Evolutionary conservation across 2,113 vertebrate species (phyloP).

Genomic region (Symphodus melops): DNA sequence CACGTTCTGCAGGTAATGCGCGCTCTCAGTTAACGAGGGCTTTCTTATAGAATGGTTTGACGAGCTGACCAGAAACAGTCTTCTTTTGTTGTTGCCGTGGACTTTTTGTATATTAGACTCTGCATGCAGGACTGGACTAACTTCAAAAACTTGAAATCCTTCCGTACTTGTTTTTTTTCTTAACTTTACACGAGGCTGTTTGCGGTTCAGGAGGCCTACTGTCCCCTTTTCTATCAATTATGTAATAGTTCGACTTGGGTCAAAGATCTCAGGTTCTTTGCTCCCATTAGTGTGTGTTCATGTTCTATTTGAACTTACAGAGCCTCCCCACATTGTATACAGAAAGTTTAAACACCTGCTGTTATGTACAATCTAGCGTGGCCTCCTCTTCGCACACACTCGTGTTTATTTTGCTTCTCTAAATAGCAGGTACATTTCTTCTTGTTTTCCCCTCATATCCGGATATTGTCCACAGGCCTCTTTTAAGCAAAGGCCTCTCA

Average conservation of each 20-base stretch:
- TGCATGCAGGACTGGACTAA: no score
- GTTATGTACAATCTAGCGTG: conserved; percentile 43
- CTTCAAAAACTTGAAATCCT: no score
- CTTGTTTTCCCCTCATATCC: conserved; percentile 61
- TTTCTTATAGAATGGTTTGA: no score
- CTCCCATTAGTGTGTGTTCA: conserved; percentile 69
- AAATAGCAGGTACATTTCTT: conserved; percentile 54
- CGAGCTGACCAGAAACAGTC: neutral
- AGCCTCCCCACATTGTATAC: conserved; percentile 64
- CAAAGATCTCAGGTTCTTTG: conserved; percentile 69
- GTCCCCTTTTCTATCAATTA: conserved; percentile 62
- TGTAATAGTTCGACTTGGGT: conserved; percentile 69
- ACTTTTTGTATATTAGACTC: neutral
- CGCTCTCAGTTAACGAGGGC: neutral
- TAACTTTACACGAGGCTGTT: conserved; percentile 37
- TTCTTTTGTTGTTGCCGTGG: neutral
- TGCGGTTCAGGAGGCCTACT: conserved; percentile 39
- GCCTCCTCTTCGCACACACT: conserved; percentile 46
- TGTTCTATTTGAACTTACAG: conserved; percentile 61
- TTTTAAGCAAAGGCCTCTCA: conserved; percentile 37
- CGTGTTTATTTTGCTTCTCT: conserved; percentile 62
- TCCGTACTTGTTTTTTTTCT: conserved; percentile 3
- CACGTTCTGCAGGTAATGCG: conserved; percentile 2
- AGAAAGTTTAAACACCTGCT: conserved; percentile 72
- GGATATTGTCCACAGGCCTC: conserved; percentile 59